Base-by-base conservation (phyloP, 2,888 invertebrate species). In the Eupithecia centaureata region DNA sequence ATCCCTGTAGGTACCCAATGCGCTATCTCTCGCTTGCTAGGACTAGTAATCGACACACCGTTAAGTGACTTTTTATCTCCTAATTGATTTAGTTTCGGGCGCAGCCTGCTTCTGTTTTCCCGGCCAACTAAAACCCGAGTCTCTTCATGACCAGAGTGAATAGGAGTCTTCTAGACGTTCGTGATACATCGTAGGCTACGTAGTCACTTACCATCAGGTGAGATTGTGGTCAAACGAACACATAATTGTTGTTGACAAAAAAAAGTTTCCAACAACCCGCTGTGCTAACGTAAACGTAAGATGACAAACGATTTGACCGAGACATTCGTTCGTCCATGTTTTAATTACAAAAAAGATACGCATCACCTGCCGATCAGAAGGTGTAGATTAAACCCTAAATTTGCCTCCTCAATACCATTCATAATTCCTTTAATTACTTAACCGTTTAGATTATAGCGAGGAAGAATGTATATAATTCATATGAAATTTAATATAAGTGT, bases 321-420 rank as follows among this genome's bases (percentile, higher is more conserved):
- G 87, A 88, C 89, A 89, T 84, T 86, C 87, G 91, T 85, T 86
- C 87, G 79, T 79, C 82, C 82, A 84, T 81, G 82, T 80, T 78
- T 88, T 86, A 87, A 88, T 87, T 85, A 84, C 86, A 85, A 83
- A 83, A 81, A 82, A 84, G 84, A 86, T 80, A 77, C 78, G 77
- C 82, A 85, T 87, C 92, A 92, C 92, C 92, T 92, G 91, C 88
- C 88, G 87, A 85, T 84, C 80, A 69, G 83, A 91, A 91, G 91
- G 91, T 91, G 92, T 88, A 88, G 87, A 88, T 90, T 87, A 85
- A 82, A 82, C 87, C 89, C 87, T 86, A 88, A 91, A 89, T 87
- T 88, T 80, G 77, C 77, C 83, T 78, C 77, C 78, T 77, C 71
- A 75, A 72, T 38, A 73, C 71, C 70, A 65, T 71, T 77, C 77